Evolutionary conservation across 2,888 invertebrate species (phyloP), one percentile per base, ranked within the genome.

Genomic region (Salticus scenicus): DNA sequence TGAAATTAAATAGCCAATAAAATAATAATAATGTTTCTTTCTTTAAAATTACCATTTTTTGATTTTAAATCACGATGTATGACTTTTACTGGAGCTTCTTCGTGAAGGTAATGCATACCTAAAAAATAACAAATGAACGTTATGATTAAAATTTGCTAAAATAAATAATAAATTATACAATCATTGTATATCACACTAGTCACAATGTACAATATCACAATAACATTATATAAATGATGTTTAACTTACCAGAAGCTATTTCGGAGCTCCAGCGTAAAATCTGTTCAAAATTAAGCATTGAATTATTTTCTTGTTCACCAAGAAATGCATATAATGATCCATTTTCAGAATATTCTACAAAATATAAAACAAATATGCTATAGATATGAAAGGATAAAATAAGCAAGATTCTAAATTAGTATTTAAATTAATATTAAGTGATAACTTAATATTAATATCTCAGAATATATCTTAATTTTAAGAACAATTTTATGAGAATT

Each of bases 11-110:
- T n/a, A n/a, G n/a, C n/a, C n/a, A n/a, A n/a, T n/a, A n/a, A n/a
- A n/a, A n/a, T n/a, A n/a, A n/a, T n/a, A n/a, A n/a, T n/a, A n/a
- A n/a, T n/a, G n/a, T n/a, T n/a, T n/a, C n/a, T n/a, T n/a, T n/a
- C n/a, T n/a, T n/a, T 69, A 63, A 12, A 77, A 10, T 85, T 87
- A 75, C 88, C 88, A 90, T 92, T 92, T 88, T 91, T 91, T 8
- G 91, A 91, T 87, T 92, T 92, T 17, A 92, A 89, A 89, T 92
- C 92, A 47, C 91, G 88, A 84, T 91, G 91, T 20, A 91, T 91
- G 24, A 91, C 90, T 88, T 90, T 91, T 31, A 91, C 89, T 14
- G 91, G 91, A 1, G 92, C 91, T 88, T 91, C 91, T 85, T 89
- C 89, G 85, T 92, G 92, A 2, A 92, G 88, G 87, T 92, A 92